phyloP scores from a whole-genome alignment of 2,888 invertebrate genomes.

The Ophion ellenae region DNA sequence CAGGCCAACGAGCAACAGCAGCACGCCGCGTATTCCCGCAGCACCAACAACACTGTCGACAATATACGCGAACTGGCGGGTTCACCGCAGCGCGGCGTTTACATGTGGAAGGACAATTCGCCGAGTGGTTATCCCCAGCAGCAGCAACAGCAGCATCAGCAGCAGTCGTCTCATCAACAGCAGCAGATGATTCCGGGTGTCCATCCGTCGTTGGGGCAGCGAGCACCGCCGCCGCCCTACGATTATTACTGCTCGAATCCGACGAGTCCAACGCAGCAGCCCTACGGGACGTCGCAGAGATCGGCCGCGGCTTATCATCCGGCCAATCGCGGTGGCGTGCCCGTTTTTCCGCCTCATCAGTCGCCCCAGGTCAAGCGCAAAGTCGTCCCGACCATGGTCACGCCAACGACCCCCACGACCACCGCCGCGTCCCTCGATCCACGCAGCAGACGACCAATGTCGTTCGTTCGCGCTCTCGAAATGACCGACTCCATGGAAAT shows the following conservation, averaged over 20 bases:
- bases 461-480: constrained; percentile 94
- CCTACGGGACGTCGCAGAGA: constrained; percentile 82
- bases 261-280: constrained; percentile 89
- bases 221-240: constrained; percentile 79
- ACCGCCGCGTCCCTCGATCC: constrained; percentile 74
- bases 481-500: constrained; percentile 95
- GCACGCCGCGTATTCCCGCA: constrained; percentile 86
- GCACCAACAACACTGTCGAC: constrained; percentile 91
- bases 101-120: constrained; percentile 92
- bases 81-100: constrained; percentile 92
- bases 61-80: constrained; percentile 95
- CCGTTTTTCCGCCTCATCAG: constrained; percentile 86
- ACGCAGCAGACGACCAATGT: constrained; percentile 90
- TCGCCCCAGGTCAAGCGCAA: constrained; percentile 80
- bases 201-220: constrained; percentile 57
- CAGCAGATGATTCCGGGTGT: not conserved
- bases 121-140: constrained; percentile 85
- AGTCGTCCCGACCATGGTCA: constrained; percentile 76
- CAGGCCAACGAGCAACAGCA: constrained; percentile 84
- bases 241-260: constrained; percentile 89
- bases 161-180: not conserved
- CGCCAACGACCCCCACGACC: constrained; percentile 83
- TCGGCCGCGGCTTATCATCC: constrained; percentile 85
- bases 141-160: not conserved
- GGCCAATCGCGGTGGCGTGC: constrained; percentile 88